Percentiles rank a stretch among this genome's conserved stretches.
phyloP scores from a whole-genome alignment of 1,140 invertebrate genomes.

The Microplitis mediator region DNA sequence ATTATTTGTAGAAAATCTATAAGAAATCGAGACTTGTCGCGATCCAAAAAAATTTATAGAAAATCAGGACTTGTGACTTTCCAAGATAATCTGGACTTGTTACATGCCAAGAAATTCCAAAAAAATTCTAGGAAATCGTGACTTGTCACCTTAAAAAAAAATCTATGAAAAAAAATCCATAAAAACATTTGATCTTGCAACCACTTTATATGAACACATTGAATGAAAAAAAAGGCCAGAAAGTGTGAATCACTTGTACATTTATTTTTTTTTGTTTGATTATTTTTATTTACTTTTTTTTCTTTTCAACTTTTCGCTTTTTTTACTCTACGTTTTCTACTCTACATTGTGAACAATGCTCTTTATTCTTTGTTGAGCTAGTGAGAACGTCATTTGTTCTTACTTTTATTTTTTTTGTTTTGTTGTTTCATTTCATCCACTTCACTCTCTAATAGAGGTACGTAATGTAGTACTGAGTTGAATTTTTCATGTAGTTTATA shows the following conservation, averaged over 20 bases:
- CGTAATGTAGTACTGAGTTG: background rate
- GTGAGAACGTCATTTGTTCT: constrained; percentile 3
- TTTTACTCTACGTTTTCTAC: background rate
- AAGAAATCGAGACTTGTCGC: too few species aligned
- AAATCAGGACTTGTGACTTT: too few species aligned
- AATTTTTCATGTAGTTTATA: too few species aligned
- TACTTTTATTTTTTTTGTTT: background rate
- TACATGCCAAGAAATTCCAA: too few species aligned
- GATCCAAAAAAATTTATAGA: too few species aligned
- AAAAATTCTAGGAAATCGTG: too few species aligned
- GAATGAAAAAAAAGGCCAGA: background rate
- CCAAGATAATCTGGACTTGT: too few species aligned
- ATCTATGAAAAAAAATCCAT: too few species aligned
- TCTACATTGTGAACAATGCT: constrained; percentile 20
- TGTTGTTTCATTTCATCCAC: background rate
- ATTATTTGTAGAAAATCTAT: too few species aligned
- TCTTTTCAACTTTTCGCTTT: background rate
- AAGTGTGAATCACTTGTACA: constrained; percentile 2
- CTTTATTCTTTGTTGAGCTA: constrained; percentile 15
- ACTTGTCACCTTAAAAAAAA: too few species aligned
- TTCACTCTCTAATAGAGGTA: background rate
- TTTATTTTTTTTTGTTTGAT: background rate
- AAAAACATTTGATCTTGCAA: background rate
- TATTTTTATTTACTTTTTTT: background rate
- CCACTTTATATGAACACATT: background rate